Evolutionary conservation across 1,140 invertebrate species (phyloP).

Genomic region (Meloidogyne chitwoodi): DNA sequence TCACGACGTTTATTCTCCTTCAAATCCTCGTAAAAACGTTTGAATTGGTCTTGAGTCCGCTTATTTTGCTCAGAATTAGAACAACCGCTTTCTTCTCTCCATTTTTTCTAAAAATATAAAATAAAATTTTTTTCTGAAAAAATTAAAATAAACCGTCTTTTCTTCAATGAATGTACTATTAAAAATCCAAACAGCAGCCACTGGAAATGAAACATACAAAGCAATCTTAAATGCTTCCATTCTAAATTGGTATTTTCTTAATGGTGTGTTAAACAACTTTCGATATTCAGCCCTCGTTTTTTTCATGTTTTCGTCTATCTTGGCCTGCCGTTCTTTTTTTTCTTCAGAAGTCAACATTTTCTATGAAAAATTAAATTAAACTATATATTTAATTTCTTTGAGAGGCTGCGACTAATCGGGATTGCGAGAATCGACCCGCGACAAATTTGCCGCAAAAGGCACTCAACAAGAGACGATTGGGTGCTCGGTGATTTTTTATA

Average conservation of each 20-base stretch:
- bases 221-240: not conserved
- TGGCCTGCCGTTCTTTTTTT: not conserved
- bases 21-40: not conserved
- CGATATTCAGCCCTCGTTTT: not conserved
- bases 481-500: too few relatives aligned
- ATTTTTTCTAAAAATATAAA: not conserved
- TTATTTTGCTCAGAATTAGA: not conserved
- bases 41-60: not conserved
- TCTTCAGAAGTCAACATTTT: not conserved
- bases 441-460: too few relatives aligned
- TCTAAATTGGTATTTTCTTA: not conserved
- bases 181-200: conserved; percentile 6
- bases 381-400: too few relatives aligned
- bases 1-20: not conserved
- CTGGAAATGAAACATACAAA: conserved; percentile 2
- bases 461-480: too few relatives aligned
- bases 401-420: too few relatives aligned
- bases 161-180: conserved; percentile 1
- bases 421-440: too few relatives aligned
- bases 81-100: not conserved
- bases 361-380: too few relatives aligned
- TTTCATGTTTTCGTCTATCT: not conserved
- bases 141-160: not conserved
- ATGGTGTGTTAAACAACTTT: not conserved
- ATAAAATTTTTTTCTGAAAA: not conserved